These are phyloP conservation scores for Chrysochloris asiatica DNA, from an alignment of 2,113 vertebrate genomes.

Conservation along the genomic window DNA sequence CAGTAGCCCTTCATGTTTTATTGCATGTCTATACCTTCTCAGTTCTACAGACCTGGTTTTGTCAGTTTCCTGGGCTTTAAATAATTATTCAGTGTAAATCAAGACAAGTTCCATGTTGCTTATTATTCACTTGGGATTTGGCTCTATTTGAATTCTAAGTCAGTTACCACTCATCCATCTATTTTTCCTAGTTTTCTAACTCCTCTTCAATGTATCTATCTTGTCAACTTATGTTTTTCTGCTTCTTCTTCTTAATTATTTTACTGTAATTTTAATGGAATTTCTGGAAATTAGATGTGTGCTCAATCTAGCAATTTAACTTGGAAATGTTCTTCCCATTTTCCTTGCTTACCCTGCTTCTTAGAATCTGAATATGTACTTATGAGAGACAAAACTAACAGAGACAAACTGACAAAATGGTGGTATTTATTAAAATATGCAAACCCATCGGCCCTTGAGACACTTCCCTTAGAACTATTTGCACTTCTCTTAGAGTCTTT, in stretches of 20 bases:
- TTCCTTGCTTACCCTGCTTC: background rate
- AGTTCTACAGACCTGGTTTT: accelerated
- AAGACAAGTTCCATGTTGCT: background rate
- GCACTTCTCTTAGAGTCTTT: background rate
- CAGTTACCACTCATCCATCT: background rate
- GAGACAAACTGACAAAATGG: background rate
- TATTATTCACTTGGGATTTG: background rate
- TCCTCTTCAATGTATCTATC: background rate
- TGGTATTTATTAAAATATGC: background rate
- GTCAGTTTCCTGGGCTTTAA: background rate
- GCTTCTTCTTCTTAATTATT: background rate
- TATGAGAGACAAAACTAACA: background rate
- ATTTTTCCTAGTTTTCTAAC: background rate
- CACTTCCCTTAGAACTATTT: background rate
- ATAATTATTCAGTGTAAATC: background rate
- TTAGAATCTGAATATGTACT: background rate
- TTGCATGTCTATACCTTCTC: background rate
- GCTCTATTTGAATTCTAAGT: background rate
- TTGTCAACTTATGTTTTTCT: background rate
- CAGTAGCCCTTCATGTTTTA: background rate
- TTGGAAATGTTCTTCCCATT: background rate
- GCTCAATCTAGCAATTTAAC: background rate
- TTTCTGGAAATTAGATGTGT: background rate
- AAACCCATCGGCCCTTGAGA: background rate
- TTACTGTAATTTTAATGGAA: background rate